These are phyloP conservation scores for Sus scrofa DNA, from an alignment of 2,113 vertebrate genomes.

Conservation along the genomic window T2T-Sscrofa CM000812.6:13403001-13403500, in stretches of 20 bases:
- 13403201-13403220: background rate
- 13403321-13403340: background rate
- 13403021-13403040: slow-evolving; percentile 21
- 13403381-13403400: background rate
- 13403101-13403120: background rate
- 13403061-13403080: background rate
- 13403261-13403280: background rate
- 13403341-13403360: background rate
- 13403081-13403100: background rate
- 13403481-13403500: background rate
- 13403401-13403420: background rate
- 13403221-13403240: background rate
- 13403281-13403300: background rate
- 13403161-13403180: background rate
- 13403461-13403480: background rate
- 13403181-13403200: background rate
- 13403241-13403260: background rate
- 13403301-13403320: background rate
- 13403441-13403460: background rate
- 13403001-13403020: background rate
- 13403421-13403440: background rate
- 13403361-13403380: background rate
- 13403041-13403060: background rate
- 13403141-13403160: background rate
- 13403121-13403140: slow-evolving; percentile 38